phyloP scores from a whole-genome alignment of 1,140 invertebrate genomes.

The Bactericera cockerelli region DNA sequence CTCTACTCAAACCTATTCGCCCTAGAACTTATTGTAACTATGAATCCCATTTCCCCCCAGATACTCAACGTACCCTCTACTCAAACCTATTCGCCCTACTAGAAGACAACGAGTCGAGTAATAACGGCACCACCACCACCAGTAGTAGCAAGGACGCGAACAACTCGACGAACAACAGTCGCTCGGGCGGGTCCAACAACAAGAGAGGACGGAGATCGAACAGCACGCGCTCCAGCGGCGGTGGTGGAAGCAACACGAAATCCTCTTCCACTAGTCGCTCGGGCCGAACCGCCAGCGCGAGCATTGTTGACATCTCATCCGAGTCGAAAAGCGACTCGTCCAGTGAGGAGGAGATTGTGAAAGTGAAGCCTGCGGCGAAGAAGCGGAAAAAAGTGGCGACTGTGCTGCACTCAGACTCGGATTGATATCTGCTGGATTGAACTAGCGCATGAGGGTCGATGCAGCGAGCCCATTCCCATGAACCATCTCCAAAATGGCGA shows the following conservation, averaged over 20 bases:
- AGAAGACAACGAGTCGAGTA: slow-evolving; percentile 58
- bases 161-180: neutral
- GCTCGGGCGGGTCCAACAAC: neutral
- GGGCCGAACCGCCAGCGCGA: slow-evolving; percentile 32
- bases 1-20: too few species aligned
- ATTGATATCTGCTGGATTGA: too few species aligned
- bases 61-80: slow-evolving; percentile 68
- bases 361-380: slow-evolving; percentile 17
- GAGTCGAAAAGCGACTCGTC: neutral
- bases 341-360: slow-evolving; percentile 31
- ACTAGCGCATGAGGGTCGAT: too few species aligned
- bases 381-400: slow-evolving; percentile 30
- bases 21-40: too few species aligned
- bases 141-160: too few species aligned
- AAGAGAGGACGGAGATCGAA: neutral
- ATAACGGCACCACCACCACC: slow-evolving; percentile 27
- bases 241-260: slow-evolving; percentile 25
- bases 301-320: slow-evolving; percentile 32
- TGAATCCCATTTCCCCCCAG: too few species aligned
- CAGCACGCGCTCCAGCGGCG: neutral
- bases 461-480: too few species aligned
- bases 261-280: slow-evolving; percentile 20
- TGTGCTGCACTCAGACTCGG: slow-evolving; percentile 33
- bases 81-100: slow-evolving; percentile 80
- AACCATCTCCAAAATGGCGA: too few species aligned